Evolutionary conservation across 2,797 vertebrate genomes (phyloP).

Genomic region (Sternotherus odoratus): DNA sequence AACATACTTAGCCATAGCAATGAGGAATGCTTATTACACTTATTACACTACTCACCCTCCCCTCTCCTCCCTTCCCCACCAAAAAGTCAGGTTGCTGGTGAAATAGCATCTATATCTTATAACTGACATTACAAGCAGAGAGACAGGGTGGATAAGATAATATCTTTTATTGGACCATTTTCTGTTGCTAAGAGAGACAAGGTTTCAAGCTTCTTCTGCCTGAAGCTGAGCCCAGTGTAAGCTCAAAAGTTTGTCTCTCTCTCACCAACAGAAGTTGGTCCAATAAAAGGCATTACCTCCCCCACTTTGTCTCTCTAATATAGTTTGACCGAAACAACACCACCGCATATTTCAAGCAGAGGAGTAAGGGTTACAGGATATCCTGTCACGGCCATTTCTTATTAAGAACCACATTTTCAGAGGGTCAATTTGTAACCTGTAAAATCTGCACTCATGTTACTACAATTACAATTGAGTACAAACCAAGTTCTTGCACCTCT

Average conservation of each 20-base stretch:
- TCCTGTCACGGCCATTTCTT: accelerated
- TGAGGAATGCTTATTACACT: not conserved
- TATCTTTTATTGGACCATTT: not conserved
- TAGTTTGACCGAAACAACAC: too few relatives aligned
- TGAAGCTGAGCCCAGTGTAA: not conserved
- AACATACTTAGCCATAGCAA: not conserved
- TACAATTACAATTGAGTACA: not conserved
- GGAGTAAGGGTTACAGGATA: not conserved
- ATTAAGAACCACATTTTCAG: not conserved
- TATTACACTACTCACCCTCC: not conserved
- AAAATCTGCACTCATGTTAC: not conserved
- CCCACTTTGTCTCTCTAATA: too few relatives aligned
- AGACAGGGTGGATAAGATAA: not conserved
- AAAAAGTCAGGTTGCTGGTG: not conserved
- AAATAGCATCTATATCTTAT: not conserved
- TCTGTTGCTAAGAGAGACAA: not conserved
- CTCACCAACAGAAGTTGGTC: too few relatives aligned
- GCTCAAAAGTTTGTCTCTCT: too few relatives aligned
- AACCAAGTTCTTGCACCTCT: not conserved
- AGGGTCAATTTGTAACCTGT: not conserved
- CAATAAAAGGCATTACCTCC: too few relatives aligned
- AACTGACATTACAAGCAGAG: not conserved
- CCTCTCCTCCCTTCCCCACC: not conserved
- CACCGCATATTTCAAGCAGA: not conserved
- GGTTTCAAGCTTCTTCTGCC: not conserved